These are phyloP conservation scores for Engystomops pustulosus DNA, from an alignment of 2,113 vertebrate genomes.

Conservation along the genomic window DNA sequence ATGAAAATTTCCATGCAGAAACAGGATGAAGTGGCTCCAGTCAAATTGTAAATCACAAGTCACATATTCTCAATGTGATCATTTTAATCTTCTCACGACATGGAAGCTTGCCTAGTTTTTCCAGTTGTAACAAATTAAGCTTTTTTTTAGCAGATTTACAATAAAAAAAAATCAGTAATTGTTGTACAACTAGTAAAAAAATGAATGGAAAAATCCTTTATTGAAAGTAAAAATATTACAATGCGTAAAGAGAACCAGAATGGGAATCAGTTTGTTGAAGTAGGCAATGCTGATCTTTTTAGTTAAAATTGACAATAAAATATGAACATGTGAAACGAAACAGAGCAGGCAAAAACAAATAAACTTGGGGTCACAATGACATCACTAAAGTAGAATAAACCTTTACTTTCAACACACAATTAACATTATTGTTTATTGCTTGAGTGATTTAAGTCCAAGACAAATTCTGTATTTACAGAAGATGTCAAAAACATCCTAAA, in stretches of 20 bases:
- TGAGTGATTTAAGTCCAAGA: slow-evolving; percentile 19
- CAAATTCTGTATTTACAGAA: slow-evolving; percentile 49
- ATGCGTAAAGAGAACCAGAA: slow-evolving; percentile 1
- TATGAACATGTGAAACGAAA: neutral
- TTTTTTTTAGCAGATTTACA: slow-evolving; percentile 63
- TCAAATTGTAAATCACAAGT: slow-evolving; percentile 60
- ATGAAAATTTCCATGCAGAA: slow-evolving; percentile 64
- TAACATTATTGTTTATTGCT: slow-evolving; percentile 2
- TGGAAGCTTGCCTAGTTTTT: slow-evolving; percentile 62
- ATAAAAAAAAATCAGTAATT: slow-evolving; percentile 49
- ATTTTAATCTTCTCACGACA: slow-evolving; percentile 62
- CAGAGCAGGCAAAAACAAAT: neutral
- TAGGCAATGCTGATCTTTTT: slow-evolving; percentile 24
- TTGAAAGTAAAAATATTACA: neutral
- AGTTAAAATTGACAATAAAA: slow-evolving; percentile 44
- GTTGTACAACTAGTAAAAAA: neutral
- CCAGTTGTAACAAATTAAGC: slow-evolving; percentile 65
- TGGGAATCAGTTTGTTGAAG: slow-evolving; percentile 46
- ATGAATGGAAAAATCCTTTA: neutral
- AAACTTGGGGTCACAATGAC: neutral
- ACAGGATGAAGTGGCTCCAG: slow-evolving; percentile 48
- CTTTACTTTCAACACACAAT: slow-evolving; percentile 59
- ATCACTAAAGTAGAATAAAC: slow-evolving; percentile 12
- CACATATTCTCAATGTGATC: slow-evolving; percentile 62
- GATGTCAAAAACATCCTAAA: slow-evolving; percentile 11